These are phyloP conservation scores for Callipepla squamata DNA, from an alignment of 2,113 vertebrate genomes.

Conservation along the genomic window DNA sequence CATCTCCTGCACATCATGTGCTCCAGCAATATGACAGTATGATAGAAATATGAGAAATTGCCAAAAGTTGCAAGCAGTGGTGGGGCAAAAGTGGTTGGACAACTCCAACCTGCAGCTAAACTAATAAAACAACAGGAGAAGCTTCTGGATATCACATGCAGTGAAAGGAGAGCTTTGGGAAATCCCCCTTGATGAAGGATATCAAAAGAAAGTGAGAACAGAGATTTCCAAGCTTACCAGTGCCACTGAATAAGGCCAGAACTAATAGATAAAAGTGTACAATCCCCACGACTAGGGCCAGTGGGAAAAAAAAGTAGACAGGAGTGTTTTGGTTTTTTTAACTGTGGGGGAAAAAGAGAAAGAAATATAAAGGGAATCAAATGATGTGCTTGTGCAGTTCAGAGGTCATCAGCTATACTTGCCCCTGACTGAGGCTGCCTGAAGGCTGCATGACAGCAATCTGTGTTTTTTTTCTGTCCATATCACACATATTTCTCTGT, in stretches of 20 bases:
- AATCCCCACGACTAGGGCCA: not conserved
- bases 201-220: not conserved
- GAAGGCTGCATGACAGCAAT: not conserved
- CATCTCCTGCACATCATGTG: rapidly evolving
- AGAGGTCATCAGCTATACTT: not conserved
- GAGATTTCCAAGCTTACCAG: not conserved
- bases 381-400: not conserved
- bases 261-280: not conserved
- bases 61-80: not conserved
- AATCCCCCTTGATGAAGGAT: not conserved
- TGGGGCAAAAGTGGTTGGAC: not conserved
- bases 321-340: not conserved
- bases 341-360: not conserved
- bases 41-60: not conserved
- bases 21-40: not conserved
- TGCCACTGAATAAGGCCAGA: not conserved
- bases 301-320: not conserved
- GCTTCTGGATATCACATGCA: not conserved
- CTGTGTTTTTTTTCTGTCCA: not conserved
- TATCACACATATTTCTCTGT: not conserved
- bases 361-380: not conserved
- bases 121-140: not conserved
- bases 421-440: rapidly evolving
- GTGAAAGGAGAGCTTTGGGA: not conserved
- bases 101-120: not conserved